A percentile compares a stretch with the other conserved stretches of the same genome.
phyloP scores from a whole-genome alignment of 2,113 vertebrate species.

The Aegotheles bennettii region DNA sequence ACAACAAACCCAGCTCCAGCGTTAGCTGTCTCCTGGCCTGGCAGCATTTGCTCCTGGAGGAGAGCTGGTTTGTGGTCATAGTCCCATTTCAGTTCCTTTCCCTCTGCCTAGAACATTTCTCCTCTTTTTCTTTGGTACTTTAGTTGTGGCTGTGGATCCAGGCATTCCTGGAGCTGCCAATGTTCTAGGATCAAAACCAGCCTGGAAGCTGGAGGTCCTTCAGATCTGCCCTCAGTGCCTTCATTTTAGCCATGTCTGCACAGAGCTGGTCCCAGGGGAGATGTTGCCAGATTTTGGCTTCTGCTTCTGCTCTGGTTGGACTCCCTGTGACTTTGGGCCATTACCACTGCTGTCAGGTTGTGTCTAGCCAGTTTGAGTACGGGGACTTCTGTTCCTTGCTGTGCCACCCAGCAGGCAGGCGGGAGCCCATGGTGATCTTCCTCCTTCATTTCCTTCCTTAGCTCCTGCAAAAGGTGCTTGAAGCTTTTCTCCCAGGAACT shows the following conservation, averaged over 20 bases:
- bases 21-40: not conserved
- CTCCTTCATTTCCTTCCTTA: not conserved
- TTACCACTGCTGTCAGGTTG: not conserved
- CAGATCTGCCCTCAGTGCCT: not conserved
- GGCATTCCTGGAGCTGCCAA: not conserved
- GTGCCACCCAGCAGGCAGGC: not conserved
- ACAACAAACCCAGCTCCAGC: not conserved
- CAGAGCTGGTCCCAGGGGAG: not conserved
- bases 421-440: not conserved
- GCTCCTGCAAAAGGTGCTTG: not conserved
- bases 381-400: not conserved
- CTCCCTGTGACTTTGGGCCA: not conserved
- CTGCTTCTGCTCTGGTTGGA: not conserved
- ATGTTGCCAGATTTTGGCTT: not conserved
- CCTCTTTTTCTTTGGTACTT: not conserved
- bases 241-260: not conserved
- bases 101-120: not conserved
- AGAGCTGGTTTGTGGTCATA: not conserved
- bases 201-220: not conserved
- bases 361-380: not conserved
- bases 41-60: not conserved
- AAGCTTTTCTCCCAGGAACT: not conserved
- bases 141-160: not conserved
- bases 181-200: not conserved
- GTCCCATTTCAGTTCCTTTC: not conserved